Base-by-base conservation (phyloP, 2,797 vertebrate genomes). In the Squalus acanthias region DNA sequence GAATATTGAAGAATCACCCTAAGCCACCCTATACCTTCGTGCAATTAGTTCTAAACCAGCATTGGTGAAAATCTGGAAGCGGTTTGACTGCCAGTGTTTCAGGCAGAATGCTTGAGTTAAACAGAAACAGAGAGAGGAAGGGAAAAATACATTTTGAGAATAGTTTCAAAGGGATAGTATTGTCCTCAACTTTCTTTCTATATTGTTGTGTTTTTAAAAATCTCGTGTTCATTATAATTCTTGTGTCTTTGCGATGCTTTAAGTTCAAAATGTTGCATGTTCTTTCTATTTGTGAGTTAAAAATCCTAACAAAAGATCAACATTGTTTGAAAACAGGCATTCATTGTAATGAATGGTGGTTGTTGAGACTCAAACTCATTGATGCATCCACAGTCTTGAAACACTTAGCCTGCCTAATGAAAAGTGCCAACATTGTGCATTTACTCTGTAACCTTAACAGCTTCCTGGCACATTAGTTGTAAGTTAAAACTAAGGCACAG, bases 401-500 rank as follows among this genome's bases (percentile, higher is more conserved):
- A 74, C 72, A 95, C 94, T 74, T 95, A 74, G 94, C 50, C 50
- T 76, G 94, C 72, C 53, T 93, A 53, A 65, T 95, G 70, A 76
- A 76, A 95, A 57, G 94, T 74, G 94, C 46, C 53, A 76, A 74
- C 94, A 26, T 93, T 53, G 70, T 95, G 70, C 50, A 33, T 95
- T 95, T 39, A 74, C 70, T 76, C 70, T 53, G 69, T 57, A 74
- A 95, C 69, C 70, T 33, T 76, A 95, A 95, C 53, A 93, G 91
- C 94, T 95, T 95, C 94, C 70, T 95, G 94, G 46, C 94, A 33
- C 50, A 60, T 95, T 95, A 95, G 94, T 76, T 95, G 70, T 76
- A 95, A 95, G 70, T 95, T 76, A 95, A 95, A 95, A 76, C 70
- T 95, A 57, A 76, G 53, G 13, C 50, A 53, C 50, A 95, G 94